Base-by-base conservation (phyloP, 2,113 vertebrate species). In the Grallaria varia region DNA sequence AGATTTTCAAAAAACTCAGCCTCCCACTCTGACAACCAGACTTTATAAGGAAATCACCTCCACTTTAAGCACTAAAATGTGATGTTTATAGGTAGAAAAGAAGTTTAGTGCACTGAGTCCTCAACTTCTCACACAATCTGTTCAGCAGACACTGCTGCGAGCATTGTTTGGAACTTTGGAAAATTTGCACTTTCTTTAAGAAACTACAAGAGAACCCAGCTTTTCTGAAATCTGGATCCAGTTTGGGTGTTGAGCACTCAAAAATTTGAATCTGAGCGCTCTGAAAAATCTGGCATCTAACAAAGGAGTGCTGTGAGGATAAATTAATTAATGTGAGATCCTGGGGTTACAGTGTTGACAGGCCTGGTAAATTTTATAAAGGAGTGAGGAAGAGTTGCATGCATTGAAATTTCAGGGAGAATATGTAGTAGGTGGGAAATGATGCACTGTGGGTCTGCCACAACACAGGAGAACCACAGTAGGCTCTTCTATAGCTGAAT, bases 21-120 rank as follows among this genome's bases (percentile, higher is more conserved):
- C 83, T 86, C 85, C 92, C 79, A 90, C 82, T 71, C 82, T 96
- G 82, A 88, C 87, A 93, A 87, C 12, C 78, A 94, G 82, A 67
- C 68, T 90, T 95, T 20, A 44, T 79, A 37, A 37, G 85, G 92
- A 92, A 90, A 77, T 90, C 82, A 81, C 63, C 59, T 86, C 79
- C 6, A 4, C 31, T 84, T 74, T 18, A 86, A 75, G 52, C 42
- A 90, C n/a, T 44, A 56, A 44, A 88, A 67, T 71, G 60, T 60
- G 66, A 27, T 19, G 27, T 45, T 84, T 50, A 14, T 3, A 55
- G 39, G 60, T n/a, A 56, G 82, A 35, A 50, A 63, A 84, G 37
- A 39, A 50, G 33, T 56, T 84, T 5, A 60, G 60, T 56, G 49
- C 35, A 20, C 27, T 8, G 55, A 40, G 50, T 80, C 27, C 52